Conservation (phyloP, 1,140 invertebrate genomes). For the Pseudachorutes palmiensis region DNA sequence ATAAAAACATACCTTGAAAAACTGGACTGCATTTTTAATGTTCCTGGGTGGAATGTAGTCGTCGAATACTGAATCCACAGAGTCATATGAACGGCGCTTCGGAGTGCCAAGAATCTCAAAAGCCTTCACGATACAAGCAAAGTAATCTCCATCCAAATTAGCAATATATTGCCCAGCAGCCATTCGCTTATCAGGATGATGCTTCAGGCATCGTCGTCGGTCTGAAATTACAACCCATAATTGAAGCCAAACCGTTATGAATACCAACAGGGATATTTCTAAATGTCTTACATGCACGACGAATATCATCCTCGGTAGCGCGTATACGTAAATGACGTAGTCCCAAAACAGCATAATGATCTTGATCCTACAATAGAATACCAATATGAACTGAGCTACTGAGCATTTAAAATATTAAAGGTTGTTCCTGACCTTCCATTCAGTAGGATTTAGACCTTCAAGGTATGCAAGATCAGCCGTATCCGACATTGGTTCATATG, state of each 20-base stretch:
- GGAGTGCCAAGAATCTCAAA: slow-evolving; percentile 79
- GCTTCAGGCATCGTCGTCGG: slow-evolving; percentile 78
- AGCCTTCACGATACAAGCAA: slow-evolving; percentile 97
- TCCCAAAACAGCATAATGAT: slow-evolving; percentile 90
- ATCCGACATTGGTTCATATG: slow-evolving; percentile 13
- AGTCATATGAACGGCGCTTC: slow-evolving; percentile 86
- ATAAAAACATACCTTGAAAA: slow-evolving; percentile 52
- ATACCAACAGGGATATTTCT: not conserved
- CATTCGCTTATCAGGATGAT: slow-evolving; percentile 96
- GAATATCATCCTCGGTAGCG: slow-evolving; percentile 85
- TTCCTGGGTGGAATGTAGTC: slow-evolving; percentile 69
- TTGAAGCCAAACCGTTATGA: not conserved
- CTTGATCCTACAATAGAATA: slow-evolving; percentile 59
- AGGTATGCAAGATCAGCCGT: slow-evolving; percentile 79
- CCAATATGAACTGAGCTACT: not conserved
- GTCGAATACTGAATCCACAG: slow-evolving; percentile 89
- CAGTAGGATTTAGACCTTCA: slow-evolving; percentile 83
- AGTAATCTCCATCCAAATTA: slow-evolving; percentile 84
- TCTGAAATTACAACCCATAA: slow-evolving; percentile 46
- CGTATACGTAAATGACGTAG: slow-evolving; percentile 66
- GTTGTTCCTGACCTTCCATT: slow-evolving; percentile 65
- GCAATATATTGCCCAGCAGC: slow-evolving; percentile 69
- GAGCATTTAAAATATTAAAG: not conserved
- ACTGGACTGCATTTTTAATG: slow-evolving; percentile 71
- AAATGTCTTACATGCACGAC: slow-evolving; percentile 72